A percentile compares a stretch with the other conserved stretches of the same genome.
Conservation (phyloP, 2,113 vertebrate species). For the Hyaena hyaena region DNA sequence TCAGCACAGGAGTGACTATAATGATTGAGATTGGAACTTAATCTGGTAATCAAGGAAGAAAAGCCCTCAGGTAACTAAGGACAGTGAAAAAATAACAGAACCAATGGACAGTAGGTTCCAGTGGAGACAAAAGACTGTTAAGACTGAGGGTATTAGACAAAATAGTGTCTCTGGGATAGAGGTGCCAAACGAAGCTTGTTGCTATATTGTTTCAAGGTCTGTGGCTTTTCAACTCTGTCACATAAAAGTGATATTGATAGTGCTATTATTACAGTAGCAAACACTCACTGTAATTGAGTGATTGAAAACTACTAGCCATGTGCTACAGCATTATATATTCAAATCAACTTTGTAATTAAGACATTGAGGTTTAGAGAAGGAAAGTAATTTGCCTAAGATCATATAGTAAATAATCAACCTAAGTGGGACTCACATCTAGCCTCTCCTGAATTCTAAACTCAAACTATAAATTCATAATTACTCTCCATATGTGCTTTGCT, state of each 20-base stretch:
- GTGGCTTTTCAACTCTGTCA: neutral
- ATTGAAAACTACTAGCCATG: neutral
- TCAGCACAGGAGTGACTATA: neutral
- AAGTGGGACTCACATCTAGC: neutral
- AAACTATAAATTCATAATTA: neutral
- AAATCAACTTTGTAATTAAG: neutral
- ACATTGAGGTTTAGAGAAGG: neutral
- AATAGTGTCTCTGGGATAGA: neutral
- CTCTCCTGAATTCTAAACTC: neutral
- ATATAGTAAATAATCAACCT: neutral
- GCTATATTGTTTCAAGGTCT: neutral
- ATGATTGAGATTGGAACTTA: neutral
- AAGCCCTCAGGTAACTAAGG: neutral
- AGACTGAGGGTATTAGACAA: neutral
- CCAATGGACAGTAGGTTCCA: neutral
- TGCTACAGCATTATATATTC: neutral
- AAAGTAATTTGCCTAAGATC: neutral
- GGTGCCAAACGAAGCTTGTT: neutral
- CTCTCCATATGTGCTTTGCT: neutral
- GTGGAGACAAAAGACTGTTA: neutral
- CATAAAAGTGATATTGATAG: neutral
- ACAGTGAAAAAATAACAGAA: neutral
- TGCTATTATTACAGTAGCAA: neutral
- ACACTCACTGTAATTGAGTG: neutral
- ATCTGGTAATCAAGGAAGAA: neutral